Percentiles rank a stretch among this genome's conserved stretches.
These are phyloP conservation scores for Salvelinus sp. DNA, from an alignment of 2,113 vertebrate species.

Conservation along the genomic window DNA sequence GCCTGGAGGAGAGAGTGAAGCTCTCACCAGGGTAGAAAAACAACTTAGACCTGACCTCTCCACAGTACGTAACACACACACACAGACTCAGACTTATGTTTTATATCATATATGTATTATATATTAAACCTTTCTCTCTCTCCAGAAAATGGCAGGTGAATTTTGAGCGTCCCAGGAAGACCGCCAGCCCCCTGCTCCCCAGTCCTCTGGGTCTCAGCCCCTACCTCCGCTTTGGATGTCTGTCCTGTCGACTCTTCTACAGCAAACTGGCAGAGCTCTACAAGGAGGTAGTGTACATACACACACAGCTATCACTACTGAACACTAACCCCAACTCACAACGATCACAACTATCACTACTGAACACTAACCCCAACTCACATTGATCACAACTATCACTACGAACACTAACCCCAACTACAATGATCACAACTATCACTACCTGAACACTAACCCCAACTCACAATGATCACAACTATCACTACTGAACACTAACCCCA, in stretches of 20 bases:
- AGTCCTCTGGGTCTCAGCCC: conserved; percentile 55
- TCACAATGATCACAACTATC: too few species aligned
- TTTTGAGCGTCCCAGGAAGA: conserved; percentile 49
- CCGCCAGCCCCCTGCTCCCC: conserved; percentile 46
- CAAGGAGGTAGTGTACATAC: conserved; percentile 32
- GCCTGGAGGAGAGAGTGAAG: conserved; percentile 61
- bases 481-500: too few species aligned
- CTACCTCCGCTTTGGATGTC: conserved; percentile 59
- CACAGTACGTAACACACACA: conserved; percentile 20
- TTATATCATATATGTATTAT: too few species aligned
- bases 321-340: too few species aligned
- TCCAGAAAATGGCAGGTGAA: conserved; percentile 40
- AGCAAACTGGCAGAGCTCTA: conserved; percentile 55
- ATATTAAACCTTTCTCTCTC: conserved; percentile 13
- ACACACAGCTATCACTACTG: too few species aligned
- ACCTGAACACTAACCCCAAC: too few species aligned
- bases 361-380: too few species aligned
- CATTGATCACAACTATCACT: too few species aligned
- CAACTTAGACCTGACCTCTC: conserved; percentile 36
- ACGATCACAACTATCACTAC: too few species aligned
- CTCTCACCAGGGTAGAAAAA: conserved; percentile 47
- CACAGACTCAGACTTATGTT: background rate
- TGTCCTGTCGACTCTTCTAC: conserved; percentile 58
- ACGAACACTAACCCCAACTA: too few species aligned
- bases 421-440: too few species aligned